These are phyloP conservation scores for Molossus alvarezi DNA, from an alignment of 2,797 vertebrate species.

Conservation along the genomic window DNA sequence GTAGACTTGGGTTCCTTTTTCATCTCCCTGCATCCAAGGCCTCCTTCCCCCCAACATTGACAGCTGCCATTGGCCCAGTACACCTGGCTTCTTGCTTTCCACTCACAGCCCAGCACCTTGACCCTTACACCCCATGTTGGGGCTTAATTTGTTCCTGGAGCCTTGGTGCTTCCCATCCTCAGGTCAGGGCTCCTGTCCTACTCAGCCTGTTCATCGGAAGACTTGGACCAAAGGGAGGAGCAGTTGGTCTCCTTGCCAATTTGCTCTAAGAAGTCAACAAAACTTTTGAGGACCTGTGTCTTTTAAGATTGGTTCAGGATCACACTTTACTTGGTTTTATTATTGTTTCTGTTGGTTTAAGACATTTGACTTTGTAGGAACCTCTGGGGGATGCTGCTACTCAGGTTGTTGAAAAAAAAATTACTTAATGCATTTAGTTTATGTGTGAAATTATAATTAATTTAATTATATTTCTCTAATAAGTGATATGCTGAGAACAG, in stretches of 20 bases:
- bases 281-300: not conserved
- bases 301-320: slow-evolving; percentile 14
- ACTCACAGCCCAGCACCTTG: not conserved
- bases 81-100: not conserved
- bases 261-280: not conserved
- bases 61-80: not conserved
- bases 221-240: not conserved
- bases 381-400: not conserved
- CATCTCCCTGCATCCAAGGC: not conserved
- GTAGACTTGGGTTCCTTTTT: not conserved
- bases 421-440: slow-evolving; percentile 40
- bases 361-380: not conserved
- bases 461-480: slow-evolving; percentile 64
- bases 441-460: slow-evolving; percentile 46
- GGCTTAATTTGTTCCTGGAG: slow-evolving; percentile 8
- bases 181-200: not conserved
- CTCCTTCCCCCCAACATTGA: not conserved
- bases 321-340: slow-evolving; percentile 44
- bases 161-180: not conserved
- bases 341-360: slow-evolving; percentile 64
- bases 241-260: slow-evolving; percentile 16
- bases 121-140: not conserved
- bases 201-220: not conserved
- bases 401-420: not conserved
- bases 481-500: not conserved